phyloP scores from a whole-genome alignment of 2,113 vertebrate species.

The Xenopus laevis region DNA sequence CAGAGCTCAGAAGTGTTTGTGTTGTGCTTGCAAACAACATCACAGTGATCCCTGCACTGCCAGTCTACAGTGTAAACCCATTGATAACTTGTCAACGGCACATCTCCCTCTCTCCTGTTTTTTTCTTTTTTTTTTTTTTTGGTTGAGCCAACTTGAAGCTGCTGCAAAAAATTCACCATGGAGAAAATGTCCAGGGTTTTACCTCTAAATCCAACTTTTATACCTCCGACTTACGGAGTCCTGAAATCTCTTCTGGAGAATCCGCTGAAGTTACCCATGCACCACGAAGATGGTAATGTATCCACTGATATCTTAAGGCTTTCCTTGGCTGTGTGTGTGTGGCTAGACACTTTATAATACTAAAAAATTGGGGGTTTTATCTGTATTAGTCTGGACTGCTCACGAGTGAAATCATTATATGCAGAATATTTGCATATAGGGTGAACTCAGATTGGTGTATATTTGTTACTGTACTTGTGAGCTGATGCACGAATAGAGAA shows the following conservation, averaged over 20 bases:
- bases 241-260: constrained; percentile 96
- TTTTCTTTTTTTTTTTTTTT: neutral
- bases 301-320: too few relatives aligned
- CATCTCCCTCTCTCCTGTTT: neutral
- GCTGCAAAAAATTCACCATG: constrained; percentile 49
- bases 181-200: constrained; percentile 90
- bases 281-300: constrained; percentile 85
- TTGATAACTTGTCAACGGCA: neutral
- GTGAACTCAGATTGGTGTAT: too few relatives aligned
- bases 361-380: too few relatives aligned
- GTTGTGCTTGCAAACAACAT: constrained; percentile 12
- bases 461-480: too few relatives aligned
- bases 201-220: constrained; percentile 79
- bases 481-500: too few relatives aligned
- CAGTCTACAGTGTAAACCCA: neutral
- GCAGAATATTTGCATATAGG: too few relatives aligned
- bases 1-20: constrained; percentile 52
- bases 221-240: constrained; percentile 90
- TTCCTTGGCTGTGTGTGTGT: too few relatives aligned
- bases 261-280: constrained; percentile 89
- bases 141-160: neutral
- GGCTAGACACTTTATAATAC: too few relatives aligned
- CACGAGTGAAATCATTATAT: too few relatives aligned
- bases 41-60: neutral
- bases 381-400: too few relatives aligned